Evolutionary conservation across 2,797 vertebrate species (phyloP).

Genomic region (Crenichthys baileyi): DNA sequence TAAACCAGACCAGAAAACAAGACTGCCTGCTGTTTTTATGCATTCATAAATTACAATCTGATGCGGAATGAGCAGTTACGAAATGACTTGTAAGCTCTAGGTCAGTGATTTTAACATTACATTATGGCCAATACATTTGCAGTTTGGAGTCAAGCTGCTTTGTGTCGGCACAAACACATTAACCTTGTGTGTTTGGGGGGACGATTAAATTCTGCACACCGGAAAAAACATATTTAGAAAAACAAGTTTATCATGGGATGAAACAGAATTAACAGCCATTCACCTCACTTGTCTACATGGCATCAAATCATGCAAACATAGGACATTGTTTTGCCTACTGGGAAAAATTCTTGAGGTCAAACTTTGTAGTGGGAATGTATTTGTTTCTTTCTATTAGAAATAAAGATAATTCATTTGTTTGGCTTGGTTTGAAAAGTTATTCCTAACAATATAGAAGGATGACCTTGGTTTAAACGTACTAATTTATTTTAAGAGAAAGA

Average conservation of each 20-base stretch:
- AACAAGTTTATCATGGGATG: not conserved
- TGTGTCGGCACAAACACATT: slow-evolving; percentile 3
- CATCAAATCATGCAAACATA: not conserved
- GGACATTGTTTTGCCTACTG: not conserved
- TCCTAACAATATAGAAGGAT: not conserved
- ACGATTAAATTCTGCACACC: slow-evolving; percentile 1
- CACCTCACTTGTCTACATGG: not conserved
- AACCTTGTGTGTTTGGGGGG: slow-evolving; percentile 12
- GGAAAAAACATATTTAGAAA: not conserved
- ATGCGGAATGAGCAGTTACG: slow-evolving; percentile 11
- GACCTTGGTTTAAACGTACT: not conserved
- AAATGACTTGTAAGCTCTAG: not conserved
- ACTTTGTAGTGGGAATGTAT: not conserved
- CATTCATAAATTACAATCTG: slow-evolving; percentile 9
- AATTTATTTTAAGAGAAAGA: not conserved
- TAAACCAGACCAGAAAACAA: slow-evolving; percentile 11
- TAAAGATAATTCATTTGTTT: not conserved
- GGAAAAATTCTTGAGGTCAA: not conserved
- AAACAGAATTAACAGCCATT: slow-evolving; percentile 8
- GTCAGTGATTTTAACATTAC: slow-evolving; percentile 19
- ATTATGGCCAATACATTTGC: slow-evolving; percentile 11
- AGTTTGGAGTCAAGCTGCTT: slow-evolving; percentile 16
- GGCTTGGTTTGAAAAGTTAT: not conserved
- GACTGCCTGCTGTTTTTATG: slow-evolving; percentile 11
- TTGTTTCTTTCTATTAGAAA: not conserved